A percentile compares a stretch with the other conserved stretches of the same genome.
phyloP scores from a whole-genome alignment of 2,888 invertebrate species.

The Schizotus pectinicornis region DNA sequence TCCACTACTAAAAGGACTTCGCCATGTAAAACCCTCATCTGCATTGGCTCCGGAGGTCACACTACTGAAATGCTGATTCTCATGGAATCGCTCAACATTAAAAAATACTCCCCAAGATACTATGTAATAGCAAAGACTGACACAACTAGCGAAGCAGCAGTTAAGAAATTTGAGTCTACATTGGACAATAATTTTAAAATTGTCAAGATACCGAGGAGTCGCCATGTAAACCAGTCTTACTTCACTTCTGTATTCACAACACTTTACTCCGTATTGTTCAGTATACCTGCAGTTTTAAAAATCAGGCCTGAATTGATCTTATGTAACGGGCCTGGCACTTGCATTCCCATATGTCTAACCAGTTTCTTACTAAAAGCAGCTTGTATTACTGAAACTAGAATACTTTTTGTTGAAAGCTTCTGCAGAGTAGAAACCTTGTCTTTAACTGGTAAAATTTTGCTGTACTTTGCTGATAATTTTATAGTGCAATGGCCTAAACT shows the following conservation, averaged over 20 bases:
- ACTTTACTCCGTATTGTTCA: constrained; percentile 70
- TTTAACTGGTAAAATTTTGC: constrained; percentile 85
- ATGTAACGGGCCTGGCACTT: constrained; percentile 97
- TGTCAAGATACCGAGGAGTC: constrained; percentile 77
- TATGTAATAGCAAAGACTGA: constrained; percentile 84
- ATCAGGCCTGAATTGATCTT: constrained; percentile 81
- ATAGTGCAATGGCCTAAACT: constrained; percentile 94
- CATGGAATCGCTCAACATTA: constrained; percentile 66
- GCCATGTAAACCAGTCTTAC: constrained; percentile 88
- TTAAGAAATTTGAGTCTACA: constrained; percentile 61
- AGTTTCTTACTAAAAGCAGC: constrained; percentile 76
- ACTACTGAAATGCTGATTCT: constrained; percentile 92
- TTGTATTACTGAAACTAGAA: constrained; percentile 70
- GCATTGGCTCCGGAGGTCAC: constrained; percentile 87
- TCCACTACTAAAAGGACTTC: constrained; percentile 40
- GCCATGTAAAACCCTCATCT: constrained; percentile 63
- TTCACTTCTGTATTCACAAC: constrained; percentile 81
- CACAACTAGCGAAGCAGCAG: constrained; percentile 73
- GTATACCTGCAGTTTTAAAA: constrained; percentile 71
- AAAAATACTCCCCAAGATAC: constrained; percentile 73
- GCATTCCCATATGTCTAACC: constrained; percentile 86
- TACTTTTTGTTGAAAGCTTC: constrained; percentile 93
- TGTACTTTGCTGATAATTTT: constrained; percentile 82
- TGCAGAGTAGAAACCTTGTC: constrained; percentile 92
- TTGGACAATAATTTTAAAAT: constrained; percentile 58